phyloP scores from a whole-genome alignment of 2,113 vertebrate genomes.

The Todiramphus saurophagus region DNA sequence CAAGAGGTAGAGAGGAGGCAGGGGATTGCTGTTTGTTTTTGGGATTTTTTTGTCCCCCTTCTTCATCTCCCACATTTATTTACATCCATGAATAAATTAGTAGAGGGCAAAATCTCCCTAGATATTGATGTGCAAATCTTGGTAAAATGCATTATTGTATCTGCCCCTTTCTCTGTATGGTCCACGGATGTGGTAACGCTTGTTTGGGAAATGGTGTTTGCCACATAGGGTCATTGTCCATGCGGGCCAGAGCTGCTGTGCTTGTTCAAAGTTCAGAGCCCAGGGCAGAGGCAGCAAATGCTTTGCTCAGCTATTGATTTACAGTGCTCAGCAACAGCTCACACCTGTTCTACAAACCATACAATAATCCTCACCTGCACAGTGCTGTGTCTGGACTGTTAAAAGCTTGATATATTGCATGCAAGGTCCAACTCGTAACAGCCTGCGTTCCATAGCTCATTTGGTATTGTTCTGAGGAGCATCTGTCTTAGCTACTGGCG shows the following conservation, averaged over 20 bases:
- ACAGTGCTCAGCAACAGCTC: neutral
- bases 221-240: neutral
- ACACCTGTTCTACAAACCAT: neutral
- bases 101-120: neutral
- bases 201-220: neutral
- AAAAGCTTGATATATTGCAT: conserved; percentile 27
- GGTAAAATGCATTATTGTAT: neutral
- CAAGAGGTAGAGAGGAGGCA: neutral
- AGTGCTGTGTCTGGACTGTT: neutral
- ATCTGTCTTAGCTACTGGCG: conserved; percentile 54
- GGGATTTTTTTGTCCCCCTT: neutral
- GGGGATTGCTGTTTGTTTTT: neutral
- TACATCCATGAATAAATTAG: neutral
- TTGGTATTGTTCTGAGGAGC: neutral
- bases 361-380: conserved; percentile 4
- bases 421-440: neutral
- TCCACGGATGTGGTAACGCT: neutral
- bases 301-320: conserved; percentile 5
- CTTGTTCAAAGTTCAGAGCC: neutral
- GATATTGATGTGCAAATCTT: neutral
- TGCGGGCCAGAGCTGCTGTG: neutral
- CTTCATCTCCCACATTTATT: neutral
- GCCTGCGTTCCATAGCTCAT: conserved; percentile 34
- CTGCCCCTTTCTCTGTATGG: neutral
- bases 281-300: neutral